A percentile compares a stretch with the other conserved stretches of the same genome.
These are phyloP conservation scores for Caenorhabditis sp. DNA, from an alignment of 2,888 invertebrate genomes.

Conservation along the genomic window DNA sequence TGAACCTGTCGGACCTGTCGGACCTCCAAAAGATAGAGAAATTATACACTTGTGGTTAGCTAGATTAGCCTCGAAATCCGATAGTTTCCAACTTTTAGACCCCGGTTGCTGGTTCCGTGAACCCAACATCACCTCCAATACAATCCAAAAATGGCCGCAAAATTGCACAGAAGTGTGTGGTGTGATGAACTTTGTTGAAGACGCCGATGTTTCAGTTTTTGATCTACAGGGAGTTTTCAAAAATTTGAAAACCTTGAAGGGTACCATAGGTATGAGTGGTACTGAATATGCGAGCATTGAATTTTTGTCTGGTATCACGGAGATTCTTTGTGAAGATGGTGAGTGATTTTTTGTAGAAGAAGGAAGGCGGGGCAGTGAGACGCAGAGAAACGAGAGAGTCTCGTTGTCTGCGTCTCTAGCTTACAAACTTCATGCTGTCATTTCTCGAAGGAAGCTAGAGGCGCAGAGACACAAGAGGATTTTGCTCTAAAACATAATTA, in stretches of 20 bases:
- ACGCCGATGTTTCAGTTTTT: conserved; percentile 14
- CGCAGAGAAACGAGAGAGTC: no score
- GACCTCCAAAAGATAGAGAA: no score
- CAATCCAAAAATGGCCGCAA: neutral
- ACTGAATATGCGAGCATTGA: conserved; percentile 22
- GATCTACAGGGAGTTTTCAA: conserved; percentile 6
- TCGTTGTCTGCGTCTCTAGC: neutral
- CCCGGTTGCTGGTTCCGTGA: conserved; percentile 16
- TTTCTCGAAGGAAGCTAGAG: no score
- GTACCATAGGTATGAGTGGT: neutral
- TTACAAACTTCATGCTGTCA: no score
- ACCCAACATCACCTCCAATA: neutral
- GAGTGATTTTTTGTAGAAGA: neutral
- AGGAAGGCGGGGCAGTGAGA: no score
- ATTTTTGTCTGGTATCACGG: no score
- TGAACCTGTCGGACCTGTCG: no score
- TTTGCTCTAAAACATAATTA: no score
- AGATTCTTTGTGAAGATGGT: conserved; percentile 1
- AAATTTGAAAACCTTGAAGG: conserved; percentile 40
- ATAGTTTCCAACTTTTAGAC: no score
- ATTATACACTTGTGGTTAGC: no score
- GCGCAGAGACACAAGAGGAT: no score
- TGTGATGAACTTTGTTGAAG: neutral
- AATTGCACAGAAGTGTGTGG: conserved; percentile 32
- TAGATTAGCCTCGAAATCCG: no score